Base-by-base conservation (phyloP, 1,140 invertebrate genomes). In the Drosophila ohnishii region DNA sequence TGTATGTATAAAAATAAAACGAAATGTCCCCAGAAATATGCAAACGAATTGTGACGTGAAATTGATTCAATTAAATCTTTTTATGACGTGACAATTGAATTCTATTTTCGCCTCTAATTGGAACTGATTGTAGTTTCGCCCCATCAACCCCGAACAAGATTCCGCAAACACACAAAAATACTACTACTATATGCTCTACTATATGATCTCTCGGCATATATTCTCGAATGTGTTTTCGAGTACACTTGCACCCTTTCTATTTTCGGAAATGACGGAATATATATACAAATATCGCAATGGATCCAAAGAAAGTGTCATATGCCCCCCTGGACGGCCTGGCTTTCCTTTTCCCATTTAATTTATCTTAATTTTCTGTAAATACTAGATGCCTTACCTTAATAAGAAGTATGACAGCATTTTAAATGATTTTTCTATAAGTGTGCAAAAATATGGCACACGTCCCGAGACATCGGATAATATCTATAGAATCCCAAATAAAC, bases 51-150 rank as follows among this genome's bases (percentile, higher is more conserved):
- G 67, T 71, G 67, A 71, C 67, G 67, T 71, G 67, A 71, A 71
- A 71, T 71, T 59, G 67, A 71, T 71, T 71, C 66, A 71, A 71
- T 71, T 71, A 71, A 71, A 59, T 71, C 53, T 71, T 71, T 71
- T 71, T 71, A 71, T 71, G 67, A 71, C 67, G 67, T 71, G 67
- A 71, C 67, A 71, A 71, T 71, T 71, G 67, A 59, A 71, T 71
- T 71, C 67, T 71, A 71, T 71, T 71, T 71, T 71, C 65, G 67
- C 67, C 69, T 71, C 67, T 71, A 71, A 71, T 71, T 71, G 67
- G 67, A 71, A 39, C 67, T 71, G 67, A 71, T 71, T 71, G 67
- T 71, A 59, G 51, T 48, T 70, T 40, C 42, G 67, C 51, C 67
- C 64, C 64, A 67, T 42, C 66, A 64, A 64, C 42, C 67, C 66